A percentile compares a stretch with the other conserved stretches of the same genome.
These are phyloP conservation scores for Hyphantria cunea DNA, from an alignment of 1,140 invertebrate genomes.

Conservation along the genomic window DNA sequence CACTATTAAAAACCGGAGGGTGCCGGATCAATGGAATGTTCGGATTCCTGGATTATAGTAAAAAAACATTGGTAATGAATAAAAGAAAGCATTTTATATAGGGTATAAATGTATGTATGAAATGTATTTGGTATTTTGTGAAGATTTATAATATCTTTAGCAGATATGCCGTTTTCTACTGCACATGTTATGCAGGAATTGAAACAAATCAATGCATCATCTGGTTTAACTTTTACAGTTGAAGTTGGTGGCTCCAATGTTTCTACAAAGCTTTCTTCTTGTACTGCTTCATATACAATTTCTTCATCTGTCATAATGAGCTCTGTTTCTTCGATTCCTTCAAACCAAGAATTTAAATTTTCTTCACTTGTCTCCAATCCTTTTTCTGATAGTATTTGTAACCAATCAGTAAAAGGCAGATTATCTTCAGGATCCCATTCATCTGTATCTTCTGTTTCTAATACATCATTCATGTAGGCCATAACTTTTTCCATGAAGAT, in stretches of 20 bases:
- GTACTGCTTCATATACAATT: too few species aligned
- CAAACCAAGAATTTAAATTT: constrained; percentile 43
- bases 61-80: constrained; percentile 15
- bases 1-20: not conserved
- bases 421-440: constrained; percentile 45
- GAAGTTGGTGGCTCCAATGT: constrained; percentile 43
- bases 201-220: constrained; percentile 50
- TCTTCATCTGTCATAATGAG: too few species aligned
- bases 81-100: constrained; percentile 32
- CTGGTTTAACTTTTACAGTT: constrained; percentile 48
- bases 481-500: too few species aligned
- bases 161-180: constrained; percentile 59
- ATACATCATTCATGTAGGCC: constrained; percentile 45
- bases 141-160: constrained; percentile 55
- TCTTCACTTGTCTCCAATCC: constrained; percentile 39
- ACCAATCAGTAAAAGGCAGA: constrained; percentile 35
- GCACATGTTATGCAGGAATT: constrained; percentile 50
- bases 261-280: too few species aligned
- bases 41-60: constrained; percentile 33
- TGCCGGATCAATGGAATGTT: constrained; percentile 34
- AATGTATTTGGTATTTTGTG: constrained; percentile 46
- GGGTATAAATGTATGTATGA: constrained; percentile 16
- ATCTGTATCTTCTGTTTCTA: constrained; percentile 43
- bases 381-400: constrained; percentile 41
- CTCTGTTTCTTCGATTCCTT: constrained; percentile 39